These are phyloP conservation scores for Formicarius rufipectus DNA, from an alignment of 2,113 vertebrate species.

Conservation along the genomic window DNA sequence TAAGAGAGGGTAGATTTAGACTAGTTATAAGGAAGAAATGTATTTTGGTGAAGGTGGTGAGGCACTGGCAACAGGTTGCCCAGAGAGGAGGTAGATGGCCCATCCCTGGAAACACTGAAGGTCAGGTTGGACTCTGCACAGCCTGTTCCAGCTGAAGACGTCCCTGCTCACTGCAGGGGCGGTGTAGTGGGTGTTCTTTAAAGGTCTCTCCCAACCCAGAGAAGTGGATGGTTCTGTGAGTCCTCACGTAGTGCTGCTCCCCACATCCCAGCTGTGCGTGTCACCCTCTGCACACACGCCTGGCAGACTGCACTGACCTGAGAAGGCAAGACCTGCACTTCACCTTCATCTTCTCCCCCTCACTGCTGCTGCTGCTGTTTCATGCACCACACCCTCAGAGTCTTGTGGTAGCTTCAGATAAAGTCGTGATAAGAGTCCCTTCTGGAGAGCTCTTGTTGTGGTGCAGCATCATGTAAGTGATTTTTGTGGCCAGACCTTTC, in stretches of 20 bases:
- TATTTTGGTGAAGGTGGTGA: not conserved
- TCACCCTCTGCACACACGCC: not conserved
- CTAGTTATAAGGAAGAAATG: not conserved
- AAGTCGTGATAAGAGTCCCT: not conserved
- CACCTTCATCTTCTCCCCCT: not conserved
- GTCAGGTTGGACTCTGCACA: not conserved
- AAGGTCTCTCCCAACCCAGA: not conserved
- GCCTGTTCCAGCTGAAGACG: not conserved
- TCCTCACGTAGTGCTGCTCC: not conserved
- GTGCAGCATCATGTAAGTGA: not conserved
- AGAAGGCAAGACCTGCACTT: not conserved
- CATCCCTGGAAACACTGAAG: not conserved
- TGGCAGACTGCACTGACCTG: not conserved
- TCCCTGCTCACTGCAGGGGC: not conserved
- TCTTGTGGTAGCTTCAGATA: not conserved
- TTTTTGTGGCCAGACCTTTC: not conserved
- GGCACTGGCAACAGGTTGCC: not conserved
- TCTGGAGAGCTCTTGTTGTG: not conserved
- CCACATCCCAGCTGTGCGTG: rapidly evolving
- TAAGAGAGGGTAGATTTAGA: not conserved
- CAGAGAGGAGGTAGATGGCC: not conserved
- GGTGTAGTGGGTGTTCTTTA: not conserved
- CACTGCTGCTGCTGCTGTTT: not conserved
- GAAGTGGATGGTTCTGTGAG: rapidly evolving
- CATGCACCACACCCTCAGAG: not conserved